Conservation (phyloP, 92 coral and sea anemone genomes). For the Ricordea florida region DNA sequence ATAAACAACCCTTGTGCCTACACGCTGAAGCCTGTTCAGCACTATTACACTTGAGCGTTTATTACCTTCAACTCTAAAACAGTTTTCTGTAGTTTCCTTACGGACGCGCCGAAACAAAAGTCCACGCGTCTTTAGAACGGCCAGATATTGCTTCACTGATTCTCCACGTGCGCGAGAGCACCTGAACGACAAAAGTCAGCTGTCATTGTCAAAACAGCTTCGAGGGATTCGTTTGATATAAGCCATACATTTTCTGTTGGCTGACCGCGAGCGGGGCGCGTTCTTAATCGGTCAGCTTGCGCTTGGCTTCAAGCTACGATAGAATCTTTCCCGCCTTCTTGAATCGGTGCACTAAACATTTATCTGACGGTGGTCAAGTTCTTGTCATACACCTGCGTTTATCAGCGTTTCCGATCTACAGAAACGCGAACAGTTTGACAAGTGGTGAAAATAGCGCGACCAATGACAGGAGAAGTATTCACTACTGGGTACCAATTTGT, state of each 20-base stretch:
- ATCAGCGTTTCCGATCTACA: conserved; percentile 78
- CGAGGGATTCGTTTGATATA: conserved; percentile 8
- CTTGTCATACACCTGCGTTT: conserved; percentile 68
- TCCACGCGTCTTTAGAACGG: background rate
- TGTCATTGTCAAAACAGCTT: conserved; percentile 34
- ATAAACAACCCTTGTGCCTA: conserved; percentile 1
- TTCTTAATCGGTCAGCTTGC: background rate
- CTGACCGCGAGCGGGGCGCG: no score
- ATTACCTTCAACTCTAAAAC: background rate
- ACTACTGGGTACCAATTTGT: conserved; percentile 96
- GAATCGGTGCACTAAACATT: conserved; percentile 29
- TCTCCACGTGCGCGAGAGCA: conserved; percentile 33
- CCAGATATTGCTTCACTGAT: conserved; percentile 32
- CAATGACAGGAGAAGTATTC: conserved; percentile 82
- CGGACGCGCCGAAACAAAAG: conserved; percentile 15
- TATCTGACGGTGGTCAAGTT: conserved; percentile 26
- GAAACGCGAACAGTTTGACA: conserved; percentile 91
- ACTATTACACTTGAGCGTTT: background rate
- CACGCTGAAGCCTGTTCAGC: background rate
- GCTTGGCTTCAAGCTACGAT: background rate
- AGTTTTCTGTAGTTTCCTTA: background rate
- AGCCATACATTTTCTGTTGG: conserved; percentile 12
- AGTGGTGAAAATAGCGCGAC: conserved; percentile 82
- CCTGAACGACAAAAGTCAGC: conserved; percentile 37
- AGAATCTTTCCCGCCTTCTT: background rate